Base-by-base conservation (phyloP, 2,888 invertebrate genomes). In the Andricus quercusramuli region DNA sequence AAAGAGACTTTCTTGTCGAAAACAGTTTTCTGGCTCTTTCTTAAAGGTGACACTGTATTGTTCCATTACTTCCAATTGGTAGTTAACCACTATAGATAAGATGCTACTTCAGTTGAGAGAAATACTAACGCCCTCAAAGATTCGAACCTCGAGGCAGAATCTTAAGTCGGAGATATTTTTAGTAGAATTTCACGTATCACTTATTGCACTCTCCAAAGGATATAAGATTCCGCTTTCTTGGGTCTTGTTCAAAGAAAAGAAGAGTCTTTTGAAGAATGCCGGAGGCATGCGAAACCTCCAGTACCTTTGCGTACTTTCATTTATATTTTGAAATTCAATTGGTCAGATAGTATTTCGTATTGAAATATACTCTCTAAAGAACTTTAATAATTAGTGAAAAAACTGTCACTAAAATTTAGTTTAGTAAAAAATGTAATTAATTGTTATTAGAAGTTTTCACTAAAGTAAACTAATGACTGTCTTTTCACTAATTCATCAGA, bases 81-180 rank as follows among this genome's bases (percentile, higher is more conserved):
- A 29, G 70, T 70, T 70, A 70, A 70, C 47, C 20, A 47, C 29
- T 51, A n/a, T 47, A 51, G 51, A 70, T 70, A 70, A 47, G 29
- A 44, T 8, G 22, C 44, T 22, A 25, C 68, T 47, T 70, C 29
- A 47, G 0, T 51, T 47, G 20, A 29, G 44, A 25, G 29, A 25
- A 25, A 20, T 70, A 44, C 29, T 4, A 67, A 44, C 3, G 25
- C 20, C 47, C 29, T 70, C 20, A 51, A 29, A 51, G 51, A 29
- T 51, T 70, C 51, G 5, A 70, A 11, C 25, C 51, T 47, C 29
- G 47, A 51, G 29, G 29, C n/a, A 29, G 70, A 70, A 47, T 70
- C 20, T 51, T 51, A 29, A 70, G 47, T 29, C 11, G 51, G 47
- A 51, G 20, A 9, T 70, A 70, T 51, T 70, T 70, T 44, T 17